These are phyloP conservation scores for Perdita meconis DNA, from an alignment of 2,888 invertebrate genomes.

Conservation along the genomic window DNA sequence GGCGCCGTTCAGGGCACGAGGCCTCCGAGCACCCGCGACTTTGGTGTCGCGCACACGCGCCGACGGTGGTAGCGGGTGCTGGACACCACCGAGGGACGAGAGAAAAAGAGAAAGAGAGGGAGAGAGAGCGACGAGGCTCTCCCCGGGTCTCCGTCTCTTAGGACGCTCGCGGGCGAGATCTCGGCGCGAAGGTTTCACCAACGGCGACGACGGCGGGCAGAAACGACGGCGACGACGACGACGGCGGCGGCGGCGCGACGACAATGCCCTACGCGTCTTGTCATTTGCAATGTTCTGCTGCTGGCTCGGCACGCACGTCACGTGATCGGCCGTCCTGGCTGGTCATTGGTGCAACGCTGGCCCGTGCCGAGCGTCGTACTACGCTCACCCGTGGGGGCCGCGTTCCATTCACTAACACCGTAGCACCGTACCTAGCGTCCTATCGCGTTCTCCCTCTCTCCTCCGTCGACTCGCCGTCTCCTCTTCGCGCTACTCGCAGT, in stretches of 20 bases:
- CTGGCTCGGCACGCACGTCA: slow-evolving; percentile 79
- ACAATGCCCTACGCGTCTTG: slow-evolving; percentile 81
- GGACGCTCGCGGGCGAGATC: slow-evolving; percentile 43
- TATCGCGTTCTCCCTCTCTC: slow-evolving; percentile 62
- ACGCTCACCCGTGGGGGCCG: slow-evolving; percentile 78
- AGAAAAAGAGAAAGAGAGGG: too few species aligned
- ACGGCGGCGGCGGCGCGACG: slow-evolving; percentile 67
- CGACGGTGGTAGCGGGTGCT: slow-evolving; percentile 57
- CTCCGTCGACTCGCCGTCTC: slow-evolving; percentile 36
- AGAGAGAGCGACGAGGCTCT: too few species aligned
- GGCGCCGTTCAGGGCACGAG: slow-evolving; percentile 71
- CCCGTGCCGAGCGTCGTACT: slow-evolving; percentile 74
- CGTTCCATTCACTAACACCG: slow-evolving; percentile 83
- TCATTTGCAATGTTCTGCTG: slow-evolving; percentile 81
- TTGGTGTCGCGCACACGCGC: slow-evolving; percentile 65
- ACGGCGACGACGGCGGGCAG: slow-evolving; percentile 42
- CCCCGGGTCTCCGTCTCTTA: too few species aligned
- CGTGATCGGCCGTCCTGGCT: slow-evolving; percentile 75
- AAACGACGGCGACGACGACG: slow-evolving; percentile 51
- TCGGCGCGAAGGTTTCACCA: slow-evolving; percentile 24
- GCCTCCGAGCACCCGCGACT: slow-evolving; percentile 69
- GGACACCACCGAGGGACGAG: slow-evolving; percentile 46
- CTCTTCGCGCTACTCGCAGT: slow-evolving; percentile 56
- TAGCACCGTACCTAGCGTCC: slow-evolving; percentile 75
- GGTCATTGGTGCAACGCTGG: slow-evolving; percentile 72